Evolutionary conservation across 2,797 vertebrate genomes (phyloP).

Genomic region (Peromyscus aztecus): DNA sequence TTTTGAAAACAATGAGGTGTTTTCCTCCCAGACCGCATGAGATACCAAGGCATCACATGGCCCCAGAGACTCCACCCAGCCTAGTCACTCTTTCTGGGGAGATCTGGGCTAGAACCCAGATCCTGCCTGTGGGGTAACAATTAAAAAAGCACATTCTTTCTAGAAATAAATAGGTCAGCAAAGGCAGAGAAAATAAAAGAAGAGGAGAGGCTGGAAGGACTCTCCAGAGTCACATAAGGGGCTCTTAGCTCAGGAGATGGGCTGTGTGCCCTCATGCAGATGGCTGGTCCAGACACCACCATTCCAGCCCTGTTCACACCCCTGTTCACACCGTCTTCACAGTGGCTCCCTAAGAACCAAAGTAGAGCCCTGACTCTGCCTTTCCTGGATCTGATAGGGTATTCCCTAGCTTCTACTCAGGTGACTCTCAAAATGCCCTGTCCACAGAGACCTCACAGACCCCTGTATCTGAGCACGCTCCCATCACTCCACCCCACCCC

Average conservation of each 20-base stretch:
- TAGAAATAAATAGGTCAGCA: conserved; percentile 73
- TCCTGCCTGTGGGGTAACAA: conserved; percentile 42
- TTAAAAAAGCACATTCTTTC: conserved; percentile 63
- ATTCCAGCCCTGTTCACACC: background rate
- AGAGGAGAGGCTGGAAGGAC: background rate
- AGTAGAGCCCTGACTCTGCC: background rate
- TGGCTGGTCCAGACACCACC: background rate
- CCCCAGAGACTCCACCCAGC: background rate
- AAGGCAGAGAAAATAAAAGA: conserved; percentile 54
- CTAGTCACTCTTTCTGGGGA: conserved; percentile 42
- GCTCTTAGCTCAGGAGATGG: background rate
- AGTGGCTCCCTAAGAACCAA: background rate
- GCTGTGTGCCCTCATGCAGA: background rate
- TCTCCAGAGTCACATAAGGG: conserved; percentile 1
- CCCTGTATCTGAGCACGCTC: background rate
- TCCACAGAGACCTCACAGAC: background rate
- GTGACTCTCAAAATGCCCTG: conserved; percentile 11
- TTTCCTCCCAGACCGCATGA: background rate
- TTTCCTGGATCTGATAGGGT: background rate
- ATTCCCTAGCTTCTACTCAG: background rate
- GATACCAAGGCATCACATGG: conserved; percentile 17
- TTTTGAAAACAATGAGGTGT: conserved; percentile 69
- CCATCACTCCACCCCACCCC: background rate
- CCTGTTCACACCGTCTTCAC: no score
- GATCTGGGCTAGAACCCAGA: conserved; percentile 59